A percentile compares a stretch with the other conserved stretches of the same genome.
Evolutionary conservation across 2,797 vertebrate genomes (phyloP).

Genomic region (Chaetophractus vellerosus): DNA sequence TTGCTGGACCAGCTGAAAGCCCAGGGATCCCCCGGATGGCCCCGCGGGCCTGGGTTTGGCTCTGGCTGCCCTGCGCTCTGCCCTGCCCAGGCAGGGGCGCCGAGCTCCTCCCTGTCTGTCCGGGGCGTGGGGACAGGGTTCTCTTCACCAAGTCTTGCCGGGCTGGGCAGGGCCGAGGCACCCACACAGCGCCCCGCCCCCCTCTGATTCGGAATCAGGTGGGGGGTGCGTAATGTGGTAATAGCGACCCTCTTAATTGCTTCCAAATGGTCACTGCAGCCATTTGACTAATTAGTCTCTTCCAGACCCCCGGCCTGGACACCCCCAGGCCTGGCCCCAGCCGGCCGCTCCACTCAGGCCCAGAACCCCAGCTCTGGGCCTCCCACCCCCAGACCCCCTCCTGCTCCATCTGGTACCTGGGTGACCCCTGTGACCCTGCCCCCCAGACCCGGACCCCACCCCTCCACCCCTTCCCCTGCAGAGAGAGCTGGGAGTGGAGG

Average conservation of each 20-base stretch:
- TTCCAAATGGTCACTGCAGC: constrained; percentile 80
- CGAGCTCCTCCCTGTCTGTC: not conserved
- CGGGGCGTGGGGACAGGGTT: not conserved
- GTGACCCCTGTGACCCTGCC: not conserved
- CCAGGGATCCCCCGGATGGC: not conserved
- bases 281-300: constrained; percentile 74
- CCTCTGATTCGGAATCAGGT: not conserved
- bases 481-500: not conserved
- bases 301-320: constrained; percentile 59
- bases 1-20: not conserved
- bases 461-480: not conserved
- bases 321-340: not conserved
- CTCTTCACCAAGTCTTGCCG: not conserved
- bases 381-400: no score
- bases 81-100: not conserved
- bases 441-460: not conserved
- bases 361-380: not conserved
- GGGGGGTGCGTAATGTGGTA: constrained; percentile 44
- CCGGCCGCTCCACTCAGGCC: not conserved
- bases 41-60: not conserved
- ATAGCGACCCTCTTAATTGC: constrained; percentile 72
- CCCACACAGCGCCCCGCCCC: rapidly evolving
- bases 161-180: not conserved
- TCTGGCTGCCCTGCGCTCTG: not conserved
- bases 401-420: not conserved